These are phyloP conservation scores for Triops longicaudatus DNA, from an alignment of 1,140 invertebrate species.

Conservation along the genomic window DNA sequence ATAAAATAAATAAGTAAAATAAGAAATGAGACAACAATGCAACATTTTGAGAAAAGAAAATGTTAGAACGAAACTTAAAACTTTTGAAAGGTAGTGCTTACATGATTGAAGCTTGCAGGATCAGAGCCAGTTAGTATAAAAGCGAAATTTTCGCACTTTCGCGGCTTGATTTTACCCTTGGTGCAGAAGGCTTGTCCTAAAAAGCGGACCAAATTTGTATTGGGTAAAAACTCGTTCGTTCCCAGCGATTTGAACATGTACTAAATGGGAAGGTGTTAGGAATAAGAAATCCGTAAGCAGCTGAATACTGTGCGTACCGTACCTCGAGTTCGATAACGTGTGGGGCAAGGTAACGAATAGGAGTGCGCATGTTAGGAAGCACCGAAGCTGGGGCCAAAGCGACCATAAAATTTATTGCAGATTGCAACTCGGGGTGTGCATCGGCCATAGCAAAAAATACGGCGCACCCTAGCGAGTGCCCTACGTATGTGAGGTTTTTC, in stretches of 20 bases:
- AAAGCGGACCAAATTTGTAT: neutral
- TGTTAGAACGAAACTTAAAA: neutral
- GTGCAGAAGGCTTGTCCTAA: slow-evolving; percentile 10
- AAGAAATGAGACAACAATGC: neutral
- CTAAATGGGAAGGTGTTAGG: neutral
- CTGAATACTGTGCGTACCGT: neutral
- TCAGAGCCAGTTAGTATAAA: slow-evolving; percentile 60
- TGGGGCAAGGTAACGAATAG: slow-evolving; percentile 34
- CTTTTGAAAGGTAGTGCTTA: slow-evolving; percentile 33
- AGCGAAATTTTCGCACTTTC: slow-evolving; percentile 56
- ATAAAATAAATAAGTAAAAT: neutral
- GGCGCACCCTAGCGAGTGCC: slow-evolving; percentile 61
- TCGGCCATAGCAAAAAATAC: slow-evolving; percentile 48
- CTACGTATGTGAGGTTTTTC: slow-evolving; percentile 55
- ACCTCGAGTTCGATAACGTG: slow-evolving; percentile 17
- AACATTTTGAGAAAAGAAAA: too few species aligned
- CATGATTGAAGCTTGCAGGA: slow-evolving; percentile 54
- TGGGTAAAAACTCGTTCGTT: slow-evolving; percentile 7
- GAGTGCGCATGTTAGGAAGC: slow-evolving; percentile 58
- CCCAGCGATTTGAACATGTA: neutral
- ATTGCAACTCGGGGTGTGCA: slow-evolving; percentile 36
- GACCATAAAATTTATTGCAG: slow-evolving; percentile 39
- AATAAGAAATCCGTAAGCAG: neutral
- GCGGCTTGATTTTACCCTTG: slow-evolving; percentile 33
- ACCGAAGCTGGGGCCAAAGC: slow-evolving; percentile 62